phyloP scores from a whole-genome alignment of 2,888 invertebrate species.

The Horisme vitalbata region DNA sequence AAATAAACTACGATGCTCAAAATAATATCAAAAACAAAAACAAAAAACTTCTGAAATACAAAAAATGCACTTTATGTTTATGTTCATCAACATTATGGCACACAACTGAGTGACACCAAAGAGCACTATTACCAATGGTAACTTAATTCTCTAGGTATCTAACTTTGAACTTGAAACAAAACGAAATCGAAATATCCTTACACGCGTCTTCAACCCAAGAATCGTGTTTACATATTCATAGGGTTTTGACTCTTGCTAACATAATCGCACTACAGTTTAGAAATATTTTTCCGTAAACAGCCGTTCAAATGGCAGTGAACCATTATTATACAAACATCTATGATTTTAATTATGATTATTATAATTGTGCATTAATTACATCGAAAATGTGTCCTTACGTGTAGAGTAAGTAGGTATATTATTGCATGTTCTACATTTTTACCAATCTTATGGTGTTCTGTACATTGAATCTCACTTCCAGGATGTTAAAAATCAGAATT shows the following conservation, averaged over 20 bases:
- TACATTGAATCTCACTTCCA: constrained; percentile 14
- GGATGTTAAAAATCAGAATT: constrained; percentile 2
- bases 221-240: too few relatives aligned
- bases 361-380: constrained; percentile 77
- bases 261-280: too few relatives aligned
- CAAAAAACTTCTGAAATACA: constrained; percentile 36
- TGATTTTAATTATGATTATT: constrained; percentile 54
- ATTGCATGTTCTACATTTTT: constrained; percentile 15
- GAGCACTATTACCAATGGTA: constrained; percentile 24
- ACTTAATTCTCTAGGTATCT: constrained; percentile 10
- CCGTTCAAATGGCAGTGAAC: constrained; percentile 10
- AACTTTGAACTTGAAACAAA: constrained; percentile 11
- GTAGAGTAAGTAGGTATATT: constrained; percentile 45
- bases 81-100: constrained; percentile 29
- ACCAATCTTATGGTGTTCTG: constrained; percentile 4
- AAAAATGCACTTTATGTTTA: constrained; percentile 12
- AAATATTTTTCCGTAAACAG: not conserved
- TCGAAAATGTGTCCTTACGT: constrained; percentile 60
- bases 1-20: constrained; percentile 38
- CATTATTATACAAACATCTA: constrained; percentile 49
- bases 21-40: constrained; percentile 42
- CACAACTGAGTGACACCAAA: constrained; percentile 16
- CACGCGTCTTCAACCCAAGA: too few relatives aligned
- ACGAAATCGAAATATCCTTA: not conserved
- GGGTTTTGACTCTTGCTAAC: too few relatives aligned